These are phyloP conservation scores for Araneus ventricosus DNA, from an alignment of 1,140 invertebrate genomes.

Conservation along the genomic window DNA sequence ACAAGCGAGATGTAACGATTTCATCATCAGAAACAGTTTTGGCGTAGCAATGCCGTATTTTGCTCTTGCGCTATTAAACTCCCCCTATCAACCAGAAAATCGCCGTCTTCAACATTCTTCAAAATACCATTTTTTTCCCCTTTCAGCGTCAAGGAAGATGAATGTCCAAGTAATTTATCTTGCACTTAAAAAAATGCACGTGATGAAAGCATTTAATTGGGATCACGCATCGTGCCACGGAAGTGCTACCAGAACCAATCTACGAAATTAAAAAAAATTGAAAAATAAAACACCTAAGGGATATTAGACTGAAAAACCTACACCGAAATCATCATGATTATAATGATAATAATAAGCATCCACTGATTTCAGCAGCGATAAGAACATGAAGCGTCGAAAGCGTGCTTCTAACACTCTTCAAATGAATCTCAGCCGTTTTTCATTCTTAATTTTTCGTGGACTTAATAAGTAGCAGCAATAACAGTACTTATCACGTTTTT, in stretches of 20 bases:
- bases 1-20: too few species aligned
- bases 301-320: background rate
- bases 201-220: background rate
- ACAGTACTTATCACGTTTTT: background rate
- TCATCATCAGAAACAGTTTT: too few species aligned
- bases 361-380: background rate
- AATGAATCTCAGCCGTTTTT: background rate
- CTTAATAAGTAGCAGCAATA: background rate
- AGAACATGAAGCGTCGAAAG: background rate
- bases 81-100: too few species aligned
- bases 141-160: background rate
- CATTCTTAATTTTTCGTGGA: conserved; percentile 17
- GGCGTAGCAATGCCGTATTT: too few species aligned
- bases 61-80: too few species aligned
- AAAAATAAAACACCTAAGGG: too few species aligned
- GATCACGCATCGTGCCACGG: background rate
- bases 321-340: background rate
- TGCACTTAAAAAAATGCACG: background rate
- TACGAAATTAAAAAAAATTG: background rate
- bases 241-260: background rate
- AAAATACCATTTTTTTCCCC: background rate
- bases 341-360: background rate
- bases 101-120: too few species aligned
- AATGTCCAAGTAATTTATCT: background rate
- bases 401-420: background rate